Base-by-base conservation (phyloP, 1,140 invertebrate genomes). In the Tetranychus cinnabarinus region DNA sequence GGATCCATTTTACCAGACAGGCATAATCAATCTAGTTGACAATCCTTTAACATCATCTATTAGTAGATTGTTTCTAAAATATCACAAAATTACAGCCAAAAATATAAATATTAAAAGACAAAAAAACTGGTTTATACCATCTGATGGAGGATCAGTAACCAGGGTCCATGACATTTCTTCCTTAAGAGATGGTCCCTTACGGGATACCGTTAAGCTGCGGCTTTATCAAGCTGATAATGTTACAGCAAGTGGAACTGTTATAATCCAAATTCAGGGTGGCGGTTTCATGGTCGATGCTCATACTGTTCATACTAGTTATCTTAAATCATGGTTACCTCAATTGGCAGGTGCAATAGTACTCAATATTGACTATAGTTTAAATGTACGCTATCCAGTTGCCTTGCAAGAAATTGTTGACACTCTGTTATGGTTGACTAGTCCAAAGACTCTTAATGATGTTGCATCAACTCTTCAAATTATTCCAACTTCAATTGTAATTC, bases 361-460 rank as follows among this genome's bases (percentile, higher is more conserved):
- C 2, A 93, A 88, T 6, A 78, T 99, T 59, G 93, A 99, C 72
- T 99, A 99, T 70, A 92, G 88, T 64, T 36, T 36, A 1, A 57
- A 91, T 69, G 69, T 72, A 56, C 76, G 77, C 0, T 82, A 77
- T 68, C 80, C 80, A 2, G 77, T 90, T 50, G 89, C 91, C 1
- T 70, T 93, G 2, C 88, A 98, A 70, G 93, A 99, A 75, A 82
- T 91, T 0, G 81, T 90, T 63, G 96, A 91, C 68, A 85, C 84
- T 0, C 98, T 97, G 69, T 85, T 85, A 60, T 98, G 93, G 93
- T 52, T n/a, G 6, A 59, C 77, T 3, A 71, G 73, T 42, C 75
- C 77, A 66, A 52, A 52, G 6, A 42, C 5, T 42, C 68, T 67
- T 59, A 61, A 70, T 15, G 67, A 70, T 62, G 67, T 78, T 58